These are phyloP conservation scores for Megatriorchis doriae DNA, from an alignment of 2,113 vertebrate genomes.

Conservation along the genomic window DNA sequence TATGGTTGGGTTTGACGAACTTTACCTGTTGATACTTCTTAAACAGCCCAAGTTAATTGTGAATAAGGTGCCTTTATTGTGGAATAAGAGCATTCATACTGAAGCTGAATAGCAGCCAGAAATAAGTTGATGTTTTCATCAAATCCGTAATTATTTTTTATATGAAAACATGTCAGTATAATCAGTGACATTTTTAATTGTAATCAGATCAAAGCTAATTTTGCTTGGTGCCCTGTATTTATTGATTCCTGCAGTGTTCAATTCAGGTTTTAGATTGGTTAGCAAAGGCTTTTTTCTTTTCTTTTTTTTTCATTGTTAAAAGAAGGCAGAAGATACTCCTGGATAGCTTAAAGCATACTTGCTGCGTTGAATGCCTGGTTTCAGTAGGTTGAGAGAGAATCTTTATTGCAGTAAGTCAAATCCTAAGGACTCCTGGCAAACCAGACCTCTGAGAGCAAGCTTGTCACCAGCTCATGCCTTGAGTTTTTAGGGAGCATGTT, in stretches of 20 bases:
- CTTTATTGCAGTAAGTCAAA: not conserved
- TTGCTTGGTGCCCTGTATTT: not conserved
- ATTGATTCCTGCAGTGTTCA: not conserved
- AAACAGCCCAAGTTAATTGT: not conserved
- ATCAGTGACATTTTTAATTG: not conserved
- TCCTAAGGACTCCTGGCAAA: not conserved
- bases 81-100: not conserved
- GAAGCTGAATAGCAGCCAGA: not conserved
- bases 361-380: accelerated
- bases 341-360: not conserved
- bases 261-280: not conserved
- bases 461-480: not conserved
- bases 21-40: not conserved
- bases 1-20: not conserved
- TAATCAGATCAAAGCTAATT: not conserved
- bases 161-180: not conserved
- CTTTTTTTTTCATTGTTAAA: not conserved
- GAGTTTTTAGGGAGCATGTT: accelerated
- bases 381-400: not conserved
- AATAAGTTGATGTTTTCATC: not conserved
- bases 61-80: not conserved
- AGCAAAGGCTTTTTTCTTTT: not conserved
- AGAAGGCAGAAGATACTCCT: not conserved
- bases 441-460: not conserved
- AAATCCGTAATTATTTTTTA: not conserved